phyloP scores from a whole-genome alignment of 2,888 invertebrate species.

The Volucella inanis region DNA sequence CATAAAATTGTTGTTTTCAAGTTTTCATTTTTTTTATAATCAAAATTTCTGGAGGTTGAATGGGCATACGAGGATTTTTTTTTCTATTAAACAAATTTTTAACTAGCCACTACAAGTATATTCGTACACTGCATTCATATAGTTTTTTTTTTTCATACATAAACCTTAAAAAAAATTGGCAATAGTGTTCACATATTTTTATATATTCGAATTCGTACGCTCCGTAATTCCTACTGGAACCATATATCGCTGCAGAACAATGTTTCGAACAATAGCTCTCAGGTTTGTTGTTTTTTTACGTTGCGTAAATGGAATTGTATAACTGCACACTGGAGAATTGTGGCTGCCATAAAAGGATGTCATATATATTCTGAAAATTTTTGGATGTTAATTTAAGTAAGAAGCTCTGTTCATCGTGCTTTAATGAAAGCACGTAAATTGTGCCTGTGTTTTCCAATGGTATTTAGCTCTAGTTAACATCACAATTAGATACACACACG shows the following conservation, averaged over 20 bases:
- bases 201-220: no score
- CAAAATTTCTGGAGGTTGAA: no score
- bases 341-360: slow-evolving; percentile 5
- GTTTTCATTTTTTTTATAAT: slow-evolving; percentile 3
- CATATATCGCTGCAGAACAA: not conserved
- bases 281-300: not conserved
- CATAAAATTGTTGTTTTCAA: slow-evolving; percentile 47
- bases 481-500: not conserved
- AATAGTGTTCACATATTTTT: not conserved
- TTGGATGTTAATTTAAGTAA: slow-evolving; percentile 21
- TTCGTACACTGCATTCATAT: not conserved
- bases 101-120: not conserved
- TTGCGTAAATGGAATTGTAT: slow-evolving; percentile 13
- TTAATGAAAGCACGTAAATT: slow-evolving; percentile 14
- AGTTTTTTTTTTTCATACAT: not conserved
- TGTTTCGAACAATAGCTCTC: slow-evolving; percentile 13
- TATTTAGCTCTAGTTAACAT: slow-evolving; percentile 4
- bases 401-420: slow-evolving; percentile 3
- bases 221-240: not conserved
- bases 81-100: not conserved
- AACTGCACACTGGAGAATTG: not conserved
- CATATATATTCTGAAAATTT: not conserved
- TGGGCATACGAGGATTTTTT: not conserved
- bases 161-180: not conserved
- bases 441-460: not conserved